phyloP scores from a whole-genome alignment of 30 jellyfish, hydroid and myxozoan genomes.

The Rhopilema esculentum region DNA sequence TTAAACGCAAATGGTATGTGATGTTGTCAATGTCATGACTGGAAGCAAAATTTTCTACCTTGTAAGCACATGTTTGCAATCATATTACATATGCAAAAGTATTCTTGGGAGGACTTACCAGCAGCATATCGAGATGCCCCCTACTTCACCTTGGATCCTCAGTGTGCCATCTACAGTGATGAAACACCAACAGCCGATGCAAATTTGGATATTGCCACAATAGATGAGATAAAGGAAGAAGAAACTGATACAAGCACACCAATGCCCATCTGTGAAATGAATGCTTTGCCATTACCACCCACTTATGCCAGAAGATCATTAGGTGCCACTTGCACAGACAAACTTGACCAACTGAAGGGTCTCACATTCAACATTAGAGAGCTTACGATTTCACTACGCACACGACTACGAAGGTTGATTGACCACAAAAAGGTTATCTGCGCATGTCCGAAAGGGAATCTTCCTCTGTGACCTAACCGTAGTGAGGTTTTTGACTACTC shows the following conservation, averaged over 20 bases:
- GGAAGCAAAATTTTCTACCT: conserved; percentile 48
- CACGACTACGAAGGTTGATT: not conserved
- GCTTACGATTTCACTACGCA: not conserved
- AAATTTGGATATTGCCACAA: not conserved
- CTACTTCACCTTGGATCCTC: conserved; percentile 1
- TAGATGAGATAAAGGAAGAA: not conserved
- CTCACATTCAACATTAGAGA: conserved; percentile 7
- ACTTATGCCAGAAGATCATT: not conserved
- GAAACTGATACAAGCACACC: not conserved
- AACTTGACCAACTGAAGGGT: conserved; percentile 16
- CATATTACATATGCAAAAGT: not conserved
- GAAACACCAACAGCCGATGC: conserved; percentile 9
- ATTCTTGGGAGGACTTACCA: conserved; percentile 38
- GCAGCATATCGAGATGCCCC: conserved; percentile 13
- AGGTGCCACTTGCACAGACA: conserved; percentile 32
- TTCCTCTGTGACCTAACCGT: not conserved
- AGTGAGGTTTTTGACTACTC: not conserved
- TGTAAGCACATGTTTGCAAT: conserved; percentile 64
- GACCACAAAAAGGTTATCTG: not conserved
- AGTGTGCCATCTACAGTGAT: conserved; percentile 15
- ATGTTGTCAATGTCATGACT: conserved; percentile 26
- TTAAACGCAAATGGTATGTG: conserved; percentile 26
- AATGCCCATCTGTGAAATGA: too few species aligned
- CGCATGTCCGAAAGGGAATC: not conserved
- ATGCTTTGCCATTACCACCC: not conserved